Base-by-base conservation (phyloP, 2,113 vertebrate genomes). In the Rhinoderma darwinii region DNA sequence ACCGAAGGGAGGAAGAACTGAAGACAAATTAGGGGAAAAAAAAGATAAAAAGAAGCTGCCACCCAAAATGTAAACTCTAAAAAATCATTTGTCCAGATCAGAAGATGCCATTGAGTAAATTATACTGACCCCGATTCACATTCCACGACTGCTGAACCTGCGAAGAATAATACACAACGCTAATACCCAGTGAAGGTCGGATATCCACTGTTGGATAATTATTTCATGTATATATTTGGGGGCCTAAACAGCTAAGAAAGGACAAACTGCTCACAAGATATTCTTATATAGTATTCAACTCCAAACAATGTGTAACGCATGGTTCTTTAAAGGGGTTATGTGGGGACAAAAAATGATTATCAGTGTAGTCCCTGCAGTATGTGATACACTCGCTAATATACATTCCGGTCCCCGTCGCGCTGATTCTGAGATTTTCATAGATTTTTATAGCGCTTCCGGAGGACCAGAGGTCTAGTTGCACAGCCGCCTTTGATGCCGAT, bases 11-110 rank as follows among this genome's bases (percentile, higher is more conserved):
- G 83, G 83, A 84, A 56, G 51, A 39, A 56, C 50, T 41, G 2
- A 25, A 84, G 83, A 84, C 83, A 84, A 84, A 84, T 84, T 56
- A 84, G 83, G 0, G 14, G 20, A 37, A 37, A 10, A 72, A 22
- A 22, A 27, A 51, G 11, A 74, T 83, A 43, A 75, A 70, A 51
- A 59, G 72, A 51, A 73, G 35, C 44, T 39, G 32, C 14, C 72
- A 39, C 39, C 72, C 50, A 56, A 75, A 61, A 59, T 61, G 50
- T 75, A 76, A 84, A 74, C 63, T 54, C 66, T 37, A n/a, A 76
- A n/a, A 72, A 75, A 63, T 75, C 51, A 43, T 54, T 76, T 61
- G 32, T 39, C 35, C 70, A 30, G 72, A 76, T 84, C 32, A 61
- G 44, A 73, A 56, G 56, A 59, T 59, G 83, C 41, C 79, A 63